Evolutionary conservation across 1,140 invertebrate species (phyloP).

Genomic region (Lepidurus apus): DNA sequence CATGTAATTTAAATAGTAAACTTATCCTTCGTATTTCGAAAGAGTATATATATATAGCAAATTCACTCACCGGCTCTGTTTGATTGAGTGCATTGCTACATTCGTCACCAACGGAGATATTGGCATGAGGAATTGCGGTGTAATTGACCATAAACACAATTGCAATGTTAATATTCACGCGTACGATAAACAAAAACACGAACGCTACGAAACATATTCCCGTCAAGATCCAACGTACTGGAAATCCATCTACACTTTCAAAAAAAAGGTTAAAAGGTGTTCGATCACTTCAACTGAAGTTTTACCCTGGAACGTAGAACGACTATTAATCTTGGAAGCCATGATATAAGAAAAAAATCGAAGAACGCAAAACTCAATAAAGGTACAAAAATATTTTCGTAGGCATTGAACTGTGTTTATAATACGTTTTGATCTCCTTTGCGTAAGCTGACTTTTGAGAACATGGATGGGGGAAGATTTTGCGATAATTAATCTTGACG

Average conservation of each 20-base stretch:
- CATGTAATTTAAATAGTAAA: neutral
- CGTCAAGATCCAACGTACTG: slow-evolving; percentile 71
- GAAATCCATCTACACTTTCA: slow-evolving; percentile 44
- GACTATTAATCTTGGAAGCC: neutral
- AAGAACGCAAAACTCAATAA: too few species aligned
- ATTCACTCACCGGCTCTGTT: neutral
- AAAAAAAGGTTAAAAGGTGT: neutral
- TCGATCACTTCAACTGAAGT: neutral
- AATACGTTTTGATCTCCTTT: too few species aligned
- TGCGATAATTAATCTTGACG: too few species aligned
- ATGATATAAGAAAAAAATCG: neutral
- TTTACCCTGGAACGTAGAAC: neutral
- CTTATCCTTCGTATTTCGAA: neutral
- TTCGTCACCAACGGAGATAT: slow-evolving; percentile 29
- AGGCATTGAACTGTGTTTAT: too few species aligned
- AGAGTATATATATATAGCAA: neutral
- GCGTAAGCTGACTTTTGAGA: too few species aligned
- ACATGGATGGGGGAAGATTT: too few species aligned
- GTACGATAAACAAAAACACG: slow-evolving; percentile 79
- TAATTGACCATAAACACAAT: slow-evolving; percentile 73
- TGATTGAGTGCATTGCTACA: neutral
- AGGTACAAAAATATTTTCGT: too few species aligned
- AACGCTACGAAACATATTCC: slow-evolving; percentile 78
- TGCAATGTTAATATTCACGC: slow-evolving; percentile 82
- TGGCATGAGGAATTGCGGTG: slow-evolving; percentile 36